Evolutionary conservation across 2,888 invertebrate genomes (phyloP).

Genomic region (Lochmaea crataegi): DNA sequence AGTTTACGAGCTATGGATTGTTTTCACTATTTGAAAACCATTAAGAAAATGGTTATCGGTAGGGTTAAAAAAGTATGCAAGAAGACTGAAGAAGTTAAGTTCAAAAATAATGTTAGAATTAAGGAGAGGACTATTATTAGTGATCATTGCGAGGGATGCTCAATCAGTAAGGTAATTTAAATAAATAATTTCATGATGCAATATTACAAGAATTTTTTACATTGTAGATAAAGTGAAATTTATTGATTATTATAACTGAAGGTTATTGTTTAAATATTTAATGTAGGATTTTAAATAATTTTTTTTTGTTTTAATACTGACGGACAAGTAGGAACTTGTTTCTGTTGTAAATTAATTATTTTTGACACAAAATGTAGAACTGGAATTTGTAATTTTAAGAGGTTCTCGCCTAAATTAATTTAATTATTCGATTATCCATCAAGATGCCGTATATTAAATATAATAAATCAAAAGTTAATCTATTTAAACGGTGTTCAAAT

Average conservation of each 20-base stretch:
- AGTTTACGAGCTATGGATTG: constrained; percentile 6
- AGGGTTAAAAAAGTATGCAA: background rate
- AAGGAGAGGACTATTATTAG: background rate
- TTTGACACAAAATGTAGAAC: too few relatives aligned
- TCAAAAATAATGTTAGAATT: background rate
- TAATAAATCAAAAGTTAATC: too few relatives aligned
- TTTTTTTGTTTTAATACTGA: background rate
- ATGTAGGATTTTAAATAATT: background rate
- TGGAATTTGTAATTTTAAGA: too few relatives aligned
- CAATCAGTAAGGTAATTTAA: constrained; percentile 2
- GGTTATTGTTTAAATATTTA: background rate
- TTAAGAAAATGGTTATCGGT: background rate
- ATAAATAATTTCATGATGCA: background rate
- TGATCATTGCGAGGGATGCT: constrained; percentile 1
- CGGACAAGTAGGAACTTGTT: background rate
- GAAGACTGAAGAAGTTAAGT: background rate
- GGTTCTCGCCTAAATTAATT: too few relatives aligned
- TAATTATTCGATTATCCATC: too few relatives aligned
- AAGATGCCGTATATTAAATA: too few relatives aligned
- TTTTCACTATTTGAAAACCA: constrained; percentile 11
- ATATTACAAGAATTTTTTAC: background rate
- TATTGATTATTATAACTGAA: too few relatives aligned
- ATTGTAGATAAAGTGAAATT: background rate
- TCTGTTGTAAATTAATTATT: too few relatives aligned
- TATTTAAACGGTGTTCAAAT: too few relatives aligned